Evolutionary conservation across 1,140 invertebrate species (phyloP).

Genomic region (Gyrodactylus bullatarudis): DNA sequence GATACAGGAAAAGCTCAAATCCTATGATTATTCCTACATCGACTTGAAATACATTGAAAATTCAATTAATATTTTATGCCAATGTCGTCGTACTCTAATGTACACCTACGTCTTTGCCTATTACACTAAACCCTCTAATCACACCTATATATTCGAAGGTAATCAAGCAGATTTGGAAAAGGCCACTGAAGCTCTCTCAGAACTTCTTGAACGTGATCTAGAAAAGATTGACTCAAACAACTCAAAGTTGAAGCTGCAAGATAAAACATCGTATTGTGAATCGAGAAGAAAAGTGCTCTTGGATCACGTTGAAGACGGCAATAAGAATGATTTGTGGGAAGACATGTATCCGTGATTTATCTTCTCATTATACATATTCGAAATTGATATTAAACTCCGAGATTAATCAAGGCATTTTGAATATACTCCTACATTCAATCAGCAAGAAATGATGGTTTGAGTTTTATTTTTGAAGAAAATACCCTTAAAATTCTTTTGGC

Average conservation of each 20-base stretch:
- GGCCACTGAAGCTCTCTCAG: constrained; percentile 71
- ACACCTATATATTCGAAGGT: constrained; percentile 90
- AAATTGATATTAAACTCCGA: too few relatives aligned
- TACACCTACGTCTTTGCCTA: constrained; percentile 98
- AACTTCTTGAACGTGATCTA: constrained; percentile 86
- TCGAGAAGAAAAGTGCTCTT: constrained; percentile 60
- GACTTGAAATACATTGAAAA: constrained; percentile 89
- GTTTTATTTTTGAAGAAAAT: too few relatives aligned
- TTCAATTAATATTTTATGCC: constrained; percentile 80
- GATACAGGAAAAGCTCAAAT: constrained; percentile 91
- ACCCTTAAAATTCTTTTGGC: too few relatives aligned
- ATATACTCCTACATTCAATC: too few relatives aligned
- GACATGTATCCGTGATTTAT: constrained; percentile 2
- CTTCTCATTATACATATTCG: neutral
- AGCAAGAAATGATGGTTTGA: too few relatives aligned
- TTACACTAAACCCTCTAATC: constrained; percentile 84
- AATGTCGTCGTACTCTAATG: constrained; percentile 84
- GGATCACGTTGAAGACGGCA: constrained; percentile 84
- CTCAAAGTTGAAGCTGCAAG: constrained; percentile 95
- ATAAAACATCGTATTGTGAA: constrained; percentile 82
- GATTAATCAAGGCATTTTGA: too few relatives aligned
- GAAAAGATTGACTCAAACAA: constrained; percentile 79
- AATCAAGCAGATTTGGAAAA: constrained; percentile 91
- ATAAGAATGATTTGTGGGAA: constrained; percentile 90
- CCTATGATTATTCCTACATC: constrained; percentile 98